phyloP scores from a whole-genome alignment of 2,888 invertebrate genomes.

The Cataglyphis altisquamis region DNA sequence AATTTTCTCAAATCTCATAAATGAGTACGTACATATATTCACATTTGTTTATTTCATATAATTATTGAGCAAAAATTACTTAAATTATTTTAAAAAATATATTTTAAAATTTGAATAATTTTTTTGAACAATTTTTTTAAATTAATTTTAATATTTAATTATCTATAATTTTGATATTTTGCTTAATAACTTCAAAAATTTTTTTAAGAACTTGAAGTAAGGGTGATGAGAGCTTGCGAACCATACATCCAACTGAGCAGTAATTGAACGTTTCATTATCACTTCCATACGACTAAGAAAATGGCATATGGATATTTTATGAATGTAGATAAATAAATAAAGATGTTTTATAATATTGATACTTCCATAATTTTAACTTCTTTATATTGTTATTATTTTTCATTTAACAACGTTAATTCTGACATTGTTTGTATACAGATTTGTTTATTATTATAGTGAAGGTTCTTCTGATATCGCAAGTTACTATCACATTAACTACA shows the following conservation, averaged over 20 bases:
- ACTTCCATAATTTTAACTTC: neutral
- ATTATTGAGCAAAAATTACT: neutral
- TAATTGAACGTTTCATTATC: slow-evolving; percentile 13
- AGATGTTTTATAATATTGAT: neutral
- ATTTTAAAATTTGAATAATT: neutral
- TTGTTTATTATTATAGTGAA: neutral
- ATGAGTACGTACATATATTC: neutral
- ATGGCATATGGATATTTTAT: neutral
- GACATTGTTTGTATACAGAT: neutral
- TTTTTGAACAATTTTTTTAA: too few species aligned
- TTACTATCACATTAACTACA: neutral
- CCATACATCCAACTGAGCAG: slow-evolving; percentile 26
- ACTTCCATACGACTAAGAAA: neutral
- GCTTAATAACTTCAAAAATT: neutral
- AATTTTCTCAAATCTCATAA: neutral
- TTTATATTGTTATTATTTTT: neutral
- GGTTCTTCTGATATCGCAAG: neutral
- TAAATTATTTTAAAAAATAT: neutral
- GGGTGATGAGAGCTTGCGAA: slow-evolving; percentile 32
- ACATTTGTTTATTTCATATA: neutral
- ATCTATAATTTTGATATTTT: neutral
- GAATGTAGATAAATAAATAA: neutral
- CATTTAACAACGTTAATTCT: neutral
- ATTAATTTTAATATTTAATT: neutral
- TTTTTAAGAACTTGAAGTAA: slow-evolving; percentile 34